Percentiles rank a stretch among this genome's conserved stretches.
phyloP scores from a whole-genome alignment of 2,888 invertebrate genomes.

The Agrochola macilenta region DNA sequence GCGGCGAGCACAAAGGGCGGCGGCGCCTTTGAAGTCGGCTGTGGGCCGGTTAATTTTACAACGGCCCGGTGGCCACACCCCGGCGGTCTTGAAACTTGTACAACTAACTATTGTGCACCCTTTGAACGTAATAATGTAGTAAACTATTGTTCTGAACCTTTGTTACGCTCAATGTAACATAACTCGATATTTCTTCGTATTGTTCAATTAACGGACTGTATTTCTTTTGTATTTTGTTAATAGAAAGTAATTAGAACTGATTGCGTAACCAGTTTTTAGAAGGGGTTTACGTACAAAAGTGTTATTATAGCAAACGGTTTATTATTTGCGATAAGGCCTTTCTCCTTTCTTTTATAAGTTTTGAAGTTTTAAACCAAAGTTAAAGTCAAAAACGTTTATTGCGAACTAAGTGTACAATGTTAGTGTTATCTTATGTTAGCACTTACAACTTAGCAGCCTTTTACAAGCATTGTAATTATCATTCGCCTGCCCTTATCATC shows the following conservation, averaged over 20 bases:
- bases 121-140: slow-evolving; percentile 47
- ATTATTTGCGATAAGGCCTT: neutral
- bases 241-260: slow-evolving; percentile 29
- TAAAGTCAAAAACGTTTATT: too few species aligned
- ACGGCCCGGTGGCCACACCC: slow-evolving; percentile 73
- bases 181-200: slow-evolving; percentile 36
- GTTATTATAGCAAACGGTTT: neutral
- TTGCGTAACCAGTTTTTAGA: slow-evolving; percentile 25
- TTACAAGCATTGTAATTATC: too few species aligned
- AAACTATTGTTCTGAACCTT: slow-evolving; percentile 48
- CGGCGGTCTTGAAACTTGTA: slow-evolving; percentile 48
- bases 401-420: too few species aligned
- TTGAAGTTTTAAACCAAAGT: neutral
- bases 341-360: slow-evolving; percentile 1
- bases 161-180: slow-evolving; percentile 22
- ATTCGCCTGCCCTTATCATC: too few species aligned
- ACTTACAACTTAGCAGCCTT: too few species aligned
- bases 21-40: slow-evolving; percentile 83
- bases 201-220: slow-evolving; percentile 38
- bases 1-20: slow-evolving; percentile 83
- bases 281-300: slow-evolving; percentile 9
- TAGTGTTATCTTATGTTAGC: too few species aligned
- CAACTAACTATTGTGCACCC: slow-evolving; percentile 68
- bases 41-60: slow-evolving; percentile 83
- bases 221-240: slow-evolving; percentile 31